Conservation (phyloP, 2,113 vertebrate genomes). For the Gadus chalcogrammus region DNA sequence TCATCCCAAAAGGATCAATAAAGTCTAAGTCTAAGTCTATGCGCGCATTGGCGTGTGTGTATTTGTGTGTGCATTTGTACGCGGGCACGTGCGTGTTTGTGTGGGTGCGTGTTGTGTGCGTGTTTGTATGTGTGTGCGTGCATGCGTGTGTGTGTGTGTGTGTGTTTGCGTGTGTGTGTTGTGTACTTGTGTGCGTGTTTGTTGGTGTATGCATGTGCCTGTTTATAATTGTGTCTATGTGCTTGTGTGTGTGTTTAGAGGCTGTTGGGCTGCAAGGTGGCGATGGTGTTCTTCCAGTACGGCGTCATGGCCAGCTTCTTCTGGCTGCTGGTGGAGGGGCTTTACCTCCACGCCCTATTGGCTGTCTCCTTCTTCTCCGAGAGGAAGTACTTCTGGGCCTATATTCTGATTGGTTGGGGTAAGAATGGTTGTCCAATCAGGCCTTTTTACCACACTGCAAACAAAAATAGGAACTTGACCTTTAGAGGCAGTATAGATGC, state of each 20-base stretch:
- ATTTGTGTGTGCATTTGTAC: not conserved
- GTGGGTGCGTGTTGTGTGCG: not conserved
- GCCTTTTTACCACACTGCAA: too few relatives aligned
- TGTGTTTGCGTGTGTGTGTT: not conserved
- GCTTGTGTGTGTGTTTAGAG: constrained; percentile 25
- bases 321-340: constrained; percentile 94
- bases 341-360: constrained; percentile 90
- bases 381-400: constrained; percentile 97
- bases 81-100: not conserved
- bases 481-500: too few relatives aligned
- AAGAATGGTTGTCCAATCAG: constrained; percentile 36
- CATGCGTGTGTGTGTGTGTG: not conserved
- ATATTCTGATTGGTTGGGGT: constrained; percentile 98
- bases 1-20: not conserved
- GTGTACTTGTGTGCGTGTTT: not conserved
- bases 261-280: constrained; percentile 89
- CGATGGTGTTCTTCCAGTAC: constrained; percentile 94
- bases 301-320: constrained; percentile 97
- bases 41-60: too few relatives aligned
- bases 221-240: constrained; percentile 5
- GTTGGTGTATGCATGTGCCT: not conserved
- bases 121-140: not conserved
- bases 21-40: too few relatives aligned
- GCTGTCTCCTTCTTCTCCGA: constrained; percentile 96
- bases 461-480: too few relatives aligned